Evolutionary conservation across 2,113 vertebrate species (phyloP).

Genomic region (Chroicocephalus ridibundus): DNA sequence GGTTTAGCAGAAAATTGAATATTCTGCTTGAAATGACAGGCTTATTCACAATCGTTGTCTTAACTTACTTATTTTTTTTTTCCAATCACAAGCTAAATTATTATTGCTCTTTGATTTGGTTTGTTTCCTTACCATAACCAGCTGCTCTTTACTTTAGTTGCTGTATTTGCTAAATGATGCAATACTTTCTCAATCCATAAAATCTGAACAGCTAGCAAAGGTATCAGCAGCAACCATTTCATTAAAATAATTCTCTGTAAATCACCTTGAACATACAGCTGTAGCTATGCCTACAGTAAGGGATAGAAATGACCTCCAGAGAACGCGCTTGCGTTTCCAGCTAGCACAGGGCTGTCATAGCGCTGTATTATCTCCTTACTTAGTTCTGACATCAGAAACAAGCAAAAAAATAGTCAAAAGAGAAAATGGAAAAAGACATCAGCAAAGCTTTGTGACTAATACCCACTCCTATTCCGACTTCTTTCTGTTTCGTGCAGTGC

Average conservation of each 20-base stretch:
- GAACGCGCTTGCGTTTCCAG: neutral
- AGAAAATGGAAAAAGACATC: neutral
- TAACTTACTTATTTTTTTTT: neutral
- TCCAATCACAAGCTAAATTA: neutral
- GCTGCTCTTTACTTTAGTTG: neutral
- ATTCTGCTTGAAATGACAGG: neutral
- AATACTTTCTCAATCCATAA: neutral
- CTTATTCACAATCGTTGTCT: neutral
- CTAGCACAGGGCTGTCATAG: neutral
- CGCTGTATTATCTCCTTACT: neutral
- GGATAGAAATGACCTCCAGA: neutral
- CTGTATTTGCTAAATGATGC: constrained; percentile 10
- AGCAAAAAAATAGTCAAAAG: neutral
- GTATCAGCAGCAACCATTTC: neutral
- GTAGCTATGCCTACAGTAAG: neutral
- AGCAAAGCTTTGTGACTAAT: neutral
- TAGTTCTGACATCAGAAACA: neutral
- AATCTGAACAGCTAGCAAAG: neutral
- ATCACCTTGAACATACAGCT: neutral
- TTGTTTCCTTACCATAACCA: constrained; percentile 7
- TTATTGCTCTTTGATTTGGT: neutral
- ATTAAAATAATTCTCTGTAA: constrained; percentile 3
- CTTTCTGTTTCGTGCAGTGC: neutral
- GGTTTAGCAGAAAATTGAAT: neutral
- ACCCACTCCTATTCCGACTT: neutral